phyloP scores from a whole-genome alignment of 2,113 vertebrate species.

The Eurystomus gularis region DNA sequence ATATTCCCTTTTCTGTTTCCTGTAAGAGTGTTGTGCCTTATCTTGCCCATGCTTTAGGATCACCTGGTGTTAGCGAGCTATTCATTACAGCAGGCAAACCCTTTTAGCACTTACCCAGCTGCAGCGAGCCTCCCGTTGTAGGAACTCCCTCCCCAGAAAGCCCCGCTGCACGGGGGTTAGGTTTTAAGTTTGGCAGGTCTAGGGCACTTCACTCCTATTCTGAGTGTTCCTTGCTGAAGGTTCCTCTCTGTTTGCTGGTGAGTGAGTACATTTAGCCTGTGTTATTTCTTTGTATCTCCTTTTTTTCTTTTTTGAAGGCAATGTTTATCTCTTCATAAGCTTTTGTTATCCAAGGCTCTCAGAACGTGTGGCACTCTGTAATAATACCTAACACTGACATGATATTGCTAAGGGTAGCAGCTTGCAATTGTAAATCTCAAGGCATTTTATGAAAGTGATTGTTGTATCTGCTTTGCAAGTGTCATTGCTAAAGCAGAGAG shows the following conservation, averaged over 20 bases:
- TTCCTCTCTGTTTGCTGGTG: background rate
- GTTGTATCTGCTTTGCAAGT: background rate
- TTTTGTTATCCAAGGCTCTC: background rate
- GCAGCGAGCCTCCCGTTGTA: background rate
- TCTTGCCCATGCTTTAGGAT: background rate
- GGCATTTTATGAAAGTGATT: background rate
- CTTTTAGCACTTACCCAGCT: background rate
- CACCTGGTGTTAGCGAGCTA: background rate
- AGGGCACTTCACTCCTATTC: background rate
- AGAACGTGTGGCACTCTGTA: fast-evolving
- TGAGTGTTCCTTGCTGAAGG: background rate
- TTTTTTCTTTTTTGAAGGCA: background rate
- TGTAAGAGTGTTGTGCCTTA: background rate
- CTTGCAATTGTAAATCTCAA: background rate
- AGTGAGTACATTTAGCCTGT: background rate
- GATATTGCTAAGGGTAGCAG: background rate
- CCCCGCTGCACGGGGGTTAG: background rate
- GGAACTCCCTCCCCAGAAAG: background rate
- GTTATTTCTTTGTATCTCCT: background rate
- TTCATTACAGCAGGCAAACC: background rate
- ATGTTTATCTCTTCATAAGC: background rate
- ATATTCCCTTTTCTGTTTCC: background rate
- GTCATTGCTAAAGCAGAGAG: background rate
- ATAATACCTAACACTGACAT: background rate
- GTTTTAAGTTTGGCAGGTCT: background rate